Conservation (phyloP, 2,113 vertebrate genomes). For the Oenanthe melanoleuca region DNA sequence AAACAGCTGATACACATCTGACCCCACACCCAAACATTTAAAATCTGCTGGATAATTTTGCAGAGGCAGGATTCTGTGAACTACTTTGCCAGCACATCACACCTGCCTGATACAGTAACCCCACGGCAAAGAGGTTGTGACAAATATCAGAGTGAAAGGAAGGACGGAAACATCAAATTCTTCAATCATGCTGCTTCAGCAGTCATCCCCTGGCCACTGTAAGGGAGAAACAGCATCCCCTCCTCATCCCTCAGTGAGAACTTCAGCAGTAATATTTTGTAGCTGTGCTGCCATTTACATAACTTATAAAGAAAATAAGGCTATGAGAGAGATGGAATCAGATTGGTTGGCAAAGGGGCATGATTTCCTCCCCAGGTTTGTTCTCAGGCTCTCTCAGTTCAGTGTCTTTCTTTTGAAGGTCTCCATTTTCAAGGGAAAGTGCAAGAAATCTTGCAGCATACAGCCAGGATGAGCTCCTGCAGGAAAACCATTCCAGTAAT, state of each 20-base stretch:
- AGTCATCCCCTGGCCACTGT: neutral
- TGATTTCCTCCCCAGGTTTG: neutral
- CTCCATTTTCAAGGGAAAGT: neutral
- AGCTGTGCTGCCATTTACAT: neutral
- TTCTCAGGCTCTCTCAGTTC: neutral
- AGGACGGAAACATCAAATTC: neutral
- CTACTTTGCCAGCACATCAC: neutral
- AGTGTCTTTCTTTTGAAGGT: neutral
- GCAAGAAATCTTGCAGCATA: neutral
- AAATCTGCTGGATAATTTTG: neutral
- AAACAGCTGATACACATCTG: neutral
- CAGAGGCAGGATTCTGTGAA: neutral
- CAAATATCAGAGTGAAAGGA: neutral
- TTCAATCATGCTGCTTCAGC: rapidly evolving
- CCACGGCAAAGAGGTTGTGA: neutral
- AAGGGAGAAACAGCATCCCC: neutral
- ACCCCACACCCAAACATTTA: neutral
- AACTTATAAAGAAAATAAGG: neutral
- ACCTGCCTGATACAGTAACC: neutral
- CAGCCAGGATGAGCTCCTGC: neutral
- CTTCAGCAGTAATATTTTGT: neutral
- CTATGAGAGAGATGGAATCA: neutral
- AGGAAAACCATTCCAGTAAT: neutral
- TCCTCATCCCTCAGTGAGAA: neutral
- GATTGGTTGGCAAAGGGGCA: neutral